Evolutionary conservation across 2,888 invertebrate species (phyloP), one percentile per base, ranked within the genome.

Genomic region (Drosophila aldrichi): DNA sequence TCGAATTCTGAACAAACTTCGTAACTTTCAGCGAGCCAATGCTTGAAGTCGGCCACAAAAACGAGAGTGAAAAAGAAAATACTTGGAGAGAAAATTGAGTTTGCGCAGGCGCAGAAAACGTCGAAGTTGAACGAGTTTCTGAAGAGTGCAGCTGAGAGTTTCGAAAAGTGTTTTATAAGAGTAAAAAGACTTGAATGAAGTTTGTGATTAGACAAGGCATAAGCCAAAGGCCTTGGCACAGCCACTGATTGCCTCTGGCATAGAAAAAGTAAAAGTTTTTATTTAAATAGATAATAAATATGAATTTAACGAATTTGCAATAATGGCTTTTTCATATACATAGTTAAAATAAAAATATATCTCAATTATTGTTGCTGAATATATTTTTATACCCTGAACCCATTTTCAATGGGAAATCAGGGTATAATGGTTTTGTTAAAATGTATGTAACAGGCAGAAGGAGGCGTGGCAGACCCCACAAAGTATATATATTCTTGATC

Each of bases 91-190:
- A 56, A 25, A 36, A 48, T 29, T 29, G 29, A 40, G 55, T 49
- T 16, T 32, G 32, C 79, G 70, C 76, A 65, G 46, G 38, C 77
- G 77, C 80, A 60, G 12, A n/a, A 16, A 36, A 36, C 52, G 25
- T 16, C 14, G 68, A 57, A 60, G 66, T 40, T 46, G 25, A 25
- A 12, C 5, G 32, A 32, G 12, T 32, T 49, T 0, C 29, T 40
- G 29, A 18, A 43, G 41, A 43, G 29, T 34, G 20, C 18, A 12
- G 44, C 54, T n/a, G 38, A 41, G 36, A 48, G 46, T 49, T 70
- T 41, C n/a, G n/a, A 22, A 29, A 0, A 34, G 32, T 20, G n/a
- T 20, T 74, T 38, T 79, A 75, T 75, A 67, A 75, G 79, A 75
- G 79, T 62, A 58, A 8, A 5, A 22, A 40, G n/a, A 32, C 14